Evolutionary conservation across 2,113 vertebrate species (phyloP).

Genomic region (Phalacrocorax aristotelis): DNA sequence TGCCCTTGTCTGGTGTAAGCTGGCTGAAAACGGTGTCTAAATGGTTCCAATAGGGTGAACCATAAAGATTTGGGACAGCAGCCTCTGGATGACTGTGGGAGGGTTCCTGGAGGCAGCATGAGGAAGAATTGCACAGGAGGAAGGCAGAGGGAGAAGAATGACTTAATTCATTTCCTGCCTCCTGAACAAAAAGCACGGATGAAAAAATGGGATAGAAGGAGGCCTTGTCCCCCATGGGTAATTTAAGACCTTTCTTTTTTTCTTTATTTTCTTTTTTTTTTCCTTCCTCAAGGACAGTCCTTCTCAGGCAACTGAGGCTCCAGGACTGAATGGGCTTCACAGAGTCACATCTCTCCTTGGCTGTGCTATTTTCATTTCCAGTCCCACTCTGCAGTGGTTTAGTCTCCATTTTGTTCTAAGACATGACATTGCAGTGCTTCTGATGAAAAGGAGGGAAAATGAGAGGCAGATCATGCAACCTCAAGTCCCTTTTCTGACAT

Average conservation of each 20-base stretch:
- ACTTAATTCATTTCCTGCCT: not conserved
- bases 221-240: accelerated
- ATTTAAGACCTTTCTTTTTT: not conserved
- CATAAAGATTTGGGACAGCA: not conserved
- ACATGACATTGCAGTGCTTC: not conserved
- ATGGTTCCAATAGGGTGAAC: not conserved
- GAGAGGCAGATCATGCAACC: not conserved
- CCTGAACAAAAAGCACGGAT: not conserved
- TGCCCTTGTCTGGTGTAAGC: not conserved
- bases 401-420: not conserved
- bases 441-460: not conserved
- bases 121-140: not conserved
- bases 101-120: not conserved
- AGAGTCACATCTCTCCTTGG: not conserved
- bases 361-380: not conserved
- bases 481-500: not conserved
- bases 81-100: not conserved
- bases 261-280: not conserved
- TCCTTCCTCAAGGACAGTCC: not conserved
- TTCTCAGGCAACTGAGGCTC: not conserved
- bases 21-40: not conserved
- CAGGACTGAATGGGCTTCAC: not conserved
- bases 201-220: not conserved
- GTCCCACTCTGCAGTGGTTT: not conserved
- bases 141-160: not conserved